phyloP scores from a whole-genome alignment of 2,113 vertebrate species.

The Tragelaphus imberbis region DNA sequence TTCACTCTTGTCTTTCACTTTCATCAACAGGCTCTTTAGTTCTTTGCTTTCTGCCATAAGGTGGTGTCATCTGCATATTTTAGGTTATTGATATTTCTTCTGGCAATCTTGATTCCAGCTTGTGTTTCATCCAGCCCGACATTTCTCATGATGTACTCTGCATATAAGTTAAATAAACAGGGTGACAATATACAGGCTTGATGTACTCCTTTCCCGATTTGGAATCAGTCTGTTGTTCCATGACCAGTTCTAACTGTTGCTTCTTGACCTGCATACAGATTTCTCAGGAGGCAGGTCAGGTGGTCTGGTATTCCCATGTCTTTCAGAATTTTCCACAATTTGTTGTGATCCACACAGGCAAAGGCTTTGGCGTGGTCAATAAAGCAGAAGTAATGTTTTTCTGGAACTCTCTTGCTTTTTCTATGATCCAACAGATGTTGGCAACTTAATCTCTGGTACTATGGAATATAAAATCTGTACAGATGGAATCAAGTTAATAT shows the following conservation, averaged over 20 bases:
- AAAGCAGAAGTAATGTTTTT: background rate
- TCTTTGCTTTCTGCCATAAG: background rate
- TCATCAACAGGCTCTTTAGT: background rate
- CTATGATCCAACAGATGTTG: background rate
- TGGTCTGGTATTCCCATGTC: background rate
- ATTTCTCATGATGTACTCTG: background rate
- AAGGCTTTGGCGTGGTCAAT: background rate
- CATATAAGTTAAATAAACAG: background rate
- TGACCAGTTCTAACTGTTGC: background rate
- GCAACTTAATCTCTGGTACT: background rate
- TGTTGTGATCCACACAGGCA: background rate
- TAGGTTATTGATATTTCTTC: background rate
- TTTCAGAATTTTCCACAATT: background rate
- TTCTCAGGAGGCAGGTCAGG: background rate
- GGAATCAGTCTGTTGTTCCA: background rate
- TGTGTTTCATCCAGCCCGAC: accelerated
- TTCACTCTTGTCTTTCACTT: background rate
- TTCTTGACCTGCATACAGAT: background rate
- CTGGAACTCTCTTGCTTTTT: background rate
- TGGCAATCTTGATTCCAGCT: background rate
- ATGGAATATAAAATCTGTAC: background rate
- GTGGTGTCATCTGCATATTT: background rate
- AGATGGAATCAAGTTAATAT: background rate
- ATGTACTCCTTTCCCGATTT: accelerated
- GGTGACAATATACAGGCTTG: background rate